phyloP scores from a whole-genome alignment of 2,888 invertebrate species.

The Tetramorium bicarinatum region DNA sequence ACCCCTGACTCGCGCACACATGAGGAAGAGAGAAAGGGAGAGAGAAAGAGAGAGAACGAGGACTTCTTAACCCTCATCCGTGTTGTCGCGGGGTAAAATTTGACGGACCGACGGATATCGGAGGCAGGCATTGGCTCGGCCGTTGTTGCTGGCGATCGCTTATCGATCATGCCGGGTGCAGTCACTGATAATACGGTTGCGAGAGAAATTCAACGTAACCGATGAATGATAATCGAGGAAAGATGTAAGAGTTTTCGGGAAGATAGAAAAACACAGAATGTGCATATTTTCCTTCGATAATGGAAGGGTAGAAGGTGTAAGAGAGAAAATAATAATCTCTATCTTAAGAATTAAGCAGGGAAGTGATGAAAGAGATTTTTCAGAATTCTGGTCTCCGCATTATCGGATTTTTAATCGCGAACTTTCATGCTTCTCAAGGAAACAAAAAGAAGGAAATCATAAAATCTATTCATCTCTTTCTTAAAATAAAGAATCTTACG shows the following conservation, averaged over 20 bases:
- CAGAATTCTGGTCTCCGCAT: background rate
- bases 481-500: background rate
- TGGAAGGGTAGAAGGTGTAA: background rate
- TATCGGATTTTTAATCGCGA: background rate
- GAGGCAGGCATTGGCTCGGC: background rate
- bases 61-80: constrained; percentile 53
- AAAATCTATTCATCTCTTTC: background rate
- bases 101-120: constrained; percentile 36
- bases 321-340: background rate
- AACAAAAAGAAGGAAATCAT: background rate
- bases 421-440: background rate
- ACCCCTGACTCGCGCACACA: constrained; percentile 54
- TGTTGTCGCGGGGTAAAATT: constrained; percentile 43
- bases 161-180: constrained; percentile 13
- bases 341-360: background rate
- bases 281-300: background rate
- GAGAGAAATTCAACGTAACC: background rate
- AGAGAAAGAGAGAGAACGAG: constrained; percentile 38
- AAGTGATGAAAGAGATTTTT: background rate
- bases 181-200: background rate
- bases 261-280: no score
- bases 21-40: constrained; percentile 48
- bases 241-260: background rate
- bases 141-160: constrained; percentile 8
- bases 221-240: background rate